Conservation (phyloP, 2,797 vertebrate genomes). For the Leuciscus waleckii region DNA sequence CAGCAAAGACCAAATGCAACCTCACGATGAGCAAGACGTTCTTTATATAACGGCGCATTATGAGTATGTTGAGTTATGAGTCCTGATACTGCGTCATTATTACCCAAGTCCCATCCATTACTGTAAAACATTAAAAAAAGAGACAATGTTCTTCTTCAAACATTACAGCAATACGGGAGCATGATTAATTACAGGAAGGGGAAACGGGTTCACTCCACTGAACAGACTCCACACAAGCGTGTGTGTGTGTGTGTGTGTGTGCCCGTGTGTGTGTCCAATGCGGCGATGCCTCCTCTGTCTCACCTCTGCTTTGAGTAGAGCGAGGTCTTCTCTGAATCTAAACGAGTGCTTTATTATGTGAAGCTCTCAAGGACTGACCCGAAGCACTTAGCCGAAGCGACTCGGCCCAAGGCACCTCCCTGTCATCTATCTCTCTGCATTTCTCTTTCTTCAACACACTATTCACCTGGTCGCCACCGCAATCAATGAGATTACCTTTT, state of each 20-base stretch:
- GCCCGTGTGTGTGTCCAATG: constrained; percentile 16
- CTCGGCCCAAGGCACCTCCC: neutral
- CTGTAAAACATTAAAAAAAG: constrained; percentile 28
- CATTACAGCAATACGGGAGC: constrained; percentile 15
- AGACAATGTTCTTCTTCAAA: constrained; percentile 30
- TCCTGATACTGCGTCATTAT: constrained; percentile 52
- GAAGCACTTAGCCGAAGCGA: constrained; percentile 9
- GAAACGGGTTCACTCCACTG: constrained; percentile 46
- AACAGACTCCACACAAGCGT: constrained; percentile 5
- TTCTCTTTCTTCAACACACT: constrained; percentile 11
- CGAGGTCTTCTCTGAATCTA: constrained; percentile 57
- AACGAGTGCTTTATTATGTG: constrained; percentile 27
- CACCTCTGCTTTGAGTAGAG: constrained; percentile 44
- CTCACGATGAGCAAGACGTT: neutral
- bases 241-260: constrained; percentile 21
- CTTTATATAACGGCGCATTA: neutral
- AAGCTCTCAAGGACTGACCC: constrained; percentile 45
- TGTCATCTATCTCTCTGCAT: constrained; percentile 14
- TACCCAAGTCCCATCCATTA: constrained; percentile 41
- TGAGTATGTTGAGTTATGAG: constrained; percentile 37
- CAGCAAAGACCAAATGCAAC: neutral
- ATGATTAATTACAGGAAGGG: constrained; percentile 40
- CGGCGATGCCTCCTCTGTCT: constrained; percentile 34
- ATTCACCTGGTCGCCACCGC: constrained; percentile 46
- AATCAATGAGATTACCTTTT: constrained; percentile 57